Percentiles rank a stretch among this genome's conserved stretches.
These are phyloP conservation scores for Syrrhaptes paradoxus DNA, from an alignment of 2,113 vertebrate species.

Conservation along the genomic window DNA sequence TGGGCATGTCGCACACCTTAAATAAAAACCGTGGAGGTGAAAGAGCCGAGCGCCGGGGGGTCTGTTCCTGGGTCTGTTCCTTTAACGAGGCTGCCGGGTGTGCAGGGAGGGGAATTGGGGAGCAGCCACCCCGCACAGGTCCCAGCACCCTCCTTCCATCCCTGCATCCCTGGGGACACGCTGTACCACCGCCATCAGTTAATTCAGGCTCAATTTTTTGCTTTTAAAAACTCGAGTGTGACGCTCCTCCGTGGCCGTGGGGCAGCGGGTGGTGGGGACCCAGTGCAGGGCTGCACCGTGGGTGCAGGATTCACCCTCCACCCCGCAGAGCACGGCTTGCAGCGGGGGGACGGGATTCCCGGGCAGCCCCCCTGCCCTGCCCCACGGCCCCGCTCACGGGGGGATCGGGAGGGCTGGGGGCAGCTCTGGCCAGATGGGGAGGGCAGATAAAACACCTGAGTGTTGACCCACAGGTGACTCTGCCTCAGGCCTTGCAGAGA, in stretches of 20 bases:
- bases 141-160: neutral
- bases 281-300: accelerated
- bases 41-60: neutral
- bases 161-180: neutral
- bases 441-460: conserved; percentile 68
- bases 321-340: neutral
- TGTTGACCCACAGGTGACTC: conserved; percentile 63
- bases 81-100: accelerated
- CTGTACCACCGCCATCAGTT: accelerated
- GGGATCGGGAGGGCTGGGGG: neutral
- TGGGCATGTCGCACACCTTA: neutral
- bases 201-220: accelerated
- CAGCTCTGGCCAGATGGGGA: conserved; percentile 19
- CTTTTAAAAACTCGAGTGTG: neutral
- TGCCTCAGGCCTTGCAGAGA: conserved; percentile 49
- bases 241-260: accelerated
- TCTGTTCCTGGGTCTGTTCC: neutral
- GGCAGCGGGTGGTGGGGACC: neutral
- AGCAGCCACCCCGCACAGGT: neutral
- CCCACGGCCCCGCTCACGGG: neutral
- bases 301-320: neutral
- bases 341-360: neutral
- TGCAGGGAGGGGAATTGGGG: neutral
- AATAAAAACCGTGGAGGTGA: conserved; percentile 41
- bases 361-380: neutral